Base-by-base conservation (phyloP, 1,140 invertebrate species). In the Drosophila athabasca region DNA sequence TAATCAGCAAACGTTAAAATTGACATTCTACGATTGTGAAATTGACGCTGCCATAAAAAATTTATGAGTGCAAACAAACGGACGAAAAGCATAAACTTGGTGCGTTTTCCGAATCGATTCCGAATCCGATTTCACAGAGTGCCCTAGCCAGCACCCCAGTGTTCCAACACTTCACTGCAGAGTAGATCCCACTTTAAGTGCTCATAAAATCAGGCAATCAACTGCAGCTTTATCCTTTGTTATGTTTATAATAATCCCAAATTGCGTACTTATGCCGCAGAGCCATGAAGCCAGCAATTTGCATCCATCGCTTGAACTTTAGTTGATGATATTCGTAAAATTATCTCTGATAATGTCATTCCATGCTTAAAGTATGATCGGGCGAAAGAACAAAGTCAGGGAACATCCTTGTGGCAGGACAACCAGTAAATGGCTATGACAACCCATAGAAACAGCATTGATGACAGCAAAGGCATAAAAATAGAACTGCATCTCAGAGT, bases 1-100 rank as follows among this genome's bases (percentile, higher is more conserved):
- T 85, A 85, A 85, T 85, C 82, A 85, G 74, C 80, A 67, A 75
- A 75, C 73, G 79, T 87, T 75, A 74, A 75, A 85, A 78, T 76
- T 75, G 83, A 62, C 78, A 71, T 78, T 76, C 74, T 79, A 60
- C 74, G 82, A 85, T 82, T 85, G 82, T 64, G 70, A 82, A 87
- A 85, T 85, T 88, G 82, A 85, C 78, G 70, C 82, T 64, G 49
- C 46, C 66, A 87, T 82, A 87, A 87, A 78, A 87, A 71, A 69
- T 87, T 87, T 82, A 85, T 65, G 83, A 78, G 70, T 51, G n/a
- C 60, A 35, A 19, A 35, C 29, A 76, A 22, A 13, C 51, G 71
- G 26, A 50, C 49, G 17, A 19, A 64, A 43, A 64, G n/a, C 43
- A 59, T 54, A 46, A 43, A 62, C 24, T 26, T 48, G 26, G 6